Percentiles rank a stretch among this genome's conserved stretches.
phyloP scores from a whole-genome alignment of 2,113 vertebrate species.

The Nesogale talazaci region DNA sequence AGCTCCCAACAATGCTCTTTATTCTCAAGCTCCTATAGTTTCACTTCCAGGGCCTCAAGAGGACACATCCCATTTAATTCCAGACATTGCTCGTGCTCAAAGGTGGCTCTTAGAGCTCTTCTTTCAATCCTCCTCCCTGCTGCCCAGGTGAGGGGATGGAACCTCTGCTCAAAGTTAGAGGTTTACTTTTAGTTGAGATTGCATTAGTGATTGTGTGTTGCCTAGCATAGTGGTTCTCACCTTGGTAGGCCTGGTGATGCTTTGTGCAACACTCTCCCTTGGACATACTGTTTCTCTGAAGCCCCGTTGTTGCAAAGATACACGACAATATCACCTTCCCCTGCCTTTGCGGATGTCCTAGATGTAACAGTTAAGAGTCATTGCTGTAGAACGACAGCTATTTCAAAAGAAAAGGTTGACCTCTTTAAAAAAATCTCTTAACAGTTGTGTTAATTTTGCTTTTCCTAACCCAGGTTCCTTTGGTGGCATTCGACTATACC shows the following conservation, averaged over 20 bases:
- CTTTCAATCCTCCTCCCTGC: background rate
- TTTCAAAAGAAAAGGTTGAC: background rate
- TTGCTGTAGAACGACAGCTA: background rate
- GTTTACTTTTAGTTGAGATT: background rate
- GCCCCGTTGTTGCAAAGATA: background rate
- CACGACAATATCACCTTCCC: background rate
- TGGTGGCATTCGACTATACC: slow-evolving; percentile 96
- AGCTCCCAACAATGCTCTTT: background rate
- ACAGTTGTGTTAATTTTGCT: slow-evolving; percentile 12
- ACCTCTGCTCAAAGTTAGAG: background rate
- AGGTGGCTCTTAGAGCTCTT: background rate
- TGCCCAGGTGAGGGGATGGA: background rate
- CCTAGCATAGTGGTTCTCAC: background rate
- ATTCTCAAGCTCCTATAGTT: background rate
- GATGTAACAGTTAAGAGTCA: background rate
- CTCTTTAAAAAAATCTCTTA: background rate
- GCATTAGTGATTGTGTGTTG: background rate
- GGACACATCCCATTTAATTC: background rate
- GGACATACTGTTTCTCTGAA: background rate
- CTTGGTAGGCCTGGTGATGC: background rate
- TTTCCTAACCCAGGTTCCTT: slow-evolving; percentile 89
- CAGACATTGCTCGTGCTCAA: background rate
- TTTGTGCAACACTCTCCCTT: background rate
- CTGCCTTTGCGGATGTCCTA: background rate
- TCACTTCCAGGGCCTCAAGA: background rate